phyloP scores from a whole-genome alignment of 2,888 invertebrate species.

The Clitarchus hookeri region DNA sequence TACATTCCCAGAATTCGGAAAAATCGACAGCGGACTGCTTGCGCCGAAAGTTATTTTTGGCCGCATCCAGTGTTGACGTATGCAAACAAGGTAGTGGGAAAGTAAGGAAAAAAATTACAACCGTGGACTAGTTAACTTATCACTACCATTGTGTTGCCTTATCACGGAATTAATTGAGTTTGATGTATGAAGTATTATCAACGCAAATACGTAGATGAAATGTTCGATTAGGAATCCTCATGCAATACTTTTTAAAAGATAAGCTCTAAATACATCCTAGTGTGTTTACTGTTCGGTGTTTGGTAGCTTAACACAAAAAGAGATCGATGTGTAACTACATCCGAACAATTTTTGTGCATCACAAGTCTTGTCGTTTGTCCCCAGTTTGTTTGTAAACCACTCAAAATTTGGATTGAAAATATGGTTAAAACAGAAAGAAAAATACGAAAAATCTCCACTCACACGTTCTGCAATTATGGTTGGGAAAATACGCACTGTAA shows the following conservation, averaged over 20 bases:
- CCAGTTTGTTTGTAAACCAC: too few relatives aligned
- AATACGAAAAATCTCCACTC: too few relatives aligned
- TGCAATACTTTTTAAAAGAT: neutral
- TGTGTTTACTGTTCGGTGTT: too few relatives aligned
- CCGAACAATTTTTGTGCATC: too few relatives aligned
- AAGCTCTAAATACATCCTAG: neutral
- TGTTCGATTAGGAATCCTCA: neutral
- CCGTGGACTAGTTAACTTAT: neutral
- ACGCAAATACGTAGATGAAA: neutral
- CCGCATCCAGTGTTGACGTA: neutral
- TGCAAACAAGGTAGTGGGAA: neutral
- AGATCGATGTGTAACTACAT: too few relatives aligned
- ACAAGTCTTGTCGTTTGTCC: too few relatives aligned
- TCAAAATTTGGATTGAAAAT: too few relatives aligned
- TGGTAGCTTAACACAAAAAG: too few relatives aligned
- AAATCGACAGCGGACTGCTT: neutral
- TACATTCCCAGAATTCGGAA: neutral
- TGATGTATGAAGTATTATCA: neutral
- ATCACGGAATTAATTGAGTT: neutral
- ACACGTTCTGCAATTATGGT: too few relatives aligned
- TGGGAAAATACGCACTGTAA: too few relatives aligned
- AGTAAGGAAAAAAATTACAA: neutral
- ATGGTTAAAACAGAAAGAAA: too few relatives aligned
- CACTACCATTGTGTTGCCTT: neutral
- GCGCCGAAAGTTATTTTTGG: neutral